Base-by-base conservation (phyloP, 2,113 vertebrate genomes). In the Noctilio leporinus region DNA sequence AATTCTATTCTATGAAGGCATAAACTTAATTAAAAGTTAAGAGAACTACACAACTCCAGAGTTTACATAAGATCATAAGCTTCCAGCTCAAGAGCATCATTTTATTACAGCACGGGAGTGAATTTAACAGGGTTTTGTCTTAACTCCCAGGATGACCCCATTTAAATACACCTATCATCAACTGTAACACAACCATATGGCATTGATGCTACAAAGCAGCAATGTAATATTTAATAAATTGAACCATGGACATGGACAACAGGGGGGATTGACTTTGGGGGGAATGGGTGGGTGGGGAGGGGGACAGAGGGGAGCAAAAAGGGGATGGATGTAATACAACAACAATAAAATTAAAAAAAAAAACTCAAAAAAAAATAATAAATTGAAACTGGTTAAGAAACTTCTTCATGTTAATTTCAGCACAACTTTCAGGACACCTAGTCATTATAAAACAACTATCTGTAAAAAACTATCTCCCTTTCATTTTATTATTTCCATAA, bases 401-500 rank as follows among this genome's bases (percentile, higher is more conserved):
- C 8, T 30, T 89, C 33, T 67, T 73, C 2, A 7, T 22, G 73
- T 35, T 93, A 91, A 87, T 49, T 35, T 80, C 38, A 90, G 62
- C 19, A 64, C 35, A 75, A 80, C 35, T 77, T 81, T 89, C 14
- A 86, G 64, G 75, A 94, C 95, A 83, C 2, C n/a, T 5, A 62
- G 35, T 86, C 55, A 95, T 85, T 87, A 35, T 55, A 83, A 87
- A 85, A 91, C 76, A 90, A 90, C 24, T 89, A n/a, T 22, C 40
- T 80, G 33, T 57, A 94, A 76, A 83, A 64, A 53, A 22, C 2
- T 64, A 6, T 73, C 47, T 89, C 38, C 14, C 20, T 83, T 64
- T 72, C 64, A 47, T 35, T 51, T 5, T 86, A 67, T 43, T 88
- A 77, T 55, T 81, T 96, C 59, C 87, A 22, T 65, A 88, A 82